Base-by-base conservation (phyloP, 2,888 invertebrate species). In the Cephus pygmeus region DNA sequence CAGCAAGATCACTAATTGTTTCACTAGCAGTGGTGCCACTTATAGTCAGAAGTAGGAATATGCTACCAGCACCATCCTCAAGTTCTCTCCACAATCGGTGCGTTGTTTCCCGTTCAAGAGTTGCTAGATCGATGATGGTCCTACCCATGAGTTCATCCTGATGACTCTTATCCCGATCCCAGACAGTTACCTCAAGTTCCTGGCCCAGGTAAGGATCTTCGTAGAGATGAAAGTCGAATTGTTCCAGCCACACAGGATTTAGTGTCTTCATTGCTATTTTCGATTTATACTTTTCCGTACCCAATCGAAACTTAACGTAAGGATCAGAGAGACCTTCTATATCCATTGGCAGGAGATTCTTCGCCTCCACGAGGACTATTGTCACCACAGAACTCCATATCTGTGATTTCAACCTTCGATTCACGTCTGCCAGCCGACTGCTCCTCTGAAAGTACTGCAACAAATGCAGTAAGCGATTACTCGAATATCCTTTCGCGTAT, bases 371-470 rank as follows among this genome's bases (percentile, higher is more conserved):
- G 83, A 99, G 93, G n/a, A 99, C 96, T 85, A 99, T 97, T 80
- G 98, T 99, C 69, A 99, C 98, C 79, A 98, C 98, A 3, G 98
- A 97, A 90, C 97, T 98, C 99, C 99, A 99, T 90, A 98, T 97
- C 92, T 99, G 98, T 36, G 97, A 97, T 92, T 98, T 98, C 77
- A 98, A 92, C 80, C 96, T 93, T 89, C 96, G 95, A 89, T 96
- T 97, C 78, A 96, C 95, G 88, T 97, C 97, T 69, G 95, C 95
- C 82, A 96, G 92, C 89, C 95, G 94, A 81, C 95, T 95, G 88
- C 95, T 96, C 89, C 95, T 95, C 88, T 96, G 94, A 85, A 96
- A 95, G 90, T 97, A 97, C 97, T 97, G 93, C 0, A 93, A 93
- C 83, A 77, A 83, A 85, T 6, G 40, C 40, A 56, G 77, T 79